These are phyloP conservation scores for Eledone cirrhosa DNA, from an alignment of 2,888 invertebrate species.

Conservation along the genomic window DNA sequence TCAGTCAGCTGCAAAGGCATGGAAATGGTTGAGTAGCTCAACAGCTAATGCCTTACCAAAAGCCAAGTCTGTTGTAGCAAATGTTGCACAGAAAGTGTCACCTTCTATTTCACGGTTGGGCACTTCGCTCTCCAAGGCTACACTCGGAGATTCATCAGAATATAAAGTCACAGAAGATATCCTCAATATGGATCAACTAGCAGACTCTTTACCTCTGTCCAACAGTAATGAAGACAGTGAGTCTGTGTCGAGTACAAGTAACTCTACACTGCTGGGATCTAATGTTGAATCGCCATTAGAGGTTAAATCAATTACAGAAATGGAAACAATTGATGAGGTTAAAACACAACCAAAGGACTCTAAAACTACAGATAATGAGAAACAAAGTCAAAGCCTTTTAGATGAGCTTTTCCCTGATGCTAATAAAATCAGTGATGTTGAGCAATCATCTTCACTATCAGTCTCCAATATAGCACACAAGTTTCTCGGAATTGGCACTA, in stretches of 20 bases:
- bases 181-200: not conserved
- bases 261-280: conserved; percentile 19
- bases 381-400: conserved; percentile 12
- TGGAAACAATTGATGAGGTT: not conserved
- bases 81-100: conserved; percentile 23
- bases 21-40: conserved; percentile 27
- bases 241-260: conserved; percentile 16
- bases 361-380: conserved; percentile 8
- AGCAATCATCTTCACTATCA: not conserved
- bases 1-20: conserved; percentile 19
- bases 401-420: conserved; percentile 26
- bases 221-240: not conserved
- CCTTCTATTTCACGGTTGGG: conserved; percentile 13
- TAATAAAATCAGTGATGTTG: not conserved
- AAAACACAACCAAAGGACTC: not conserved
- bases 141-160: not conserved
- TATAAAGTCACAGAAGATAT: conserved; percentile 8
- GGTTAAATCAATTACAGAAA: not conserved
- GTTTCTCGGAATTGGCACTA: conserved; percentile 19
- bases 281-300: conserved; percentile 14
- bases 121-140: conserved; percentile 4
- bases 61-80: conserved; percentile 22
- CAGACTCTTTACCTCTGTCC: not conserved
- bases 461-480: conserved; percentile 29
- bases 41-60: conserved; percentile 25